Percentiles rank a stretch among this genome's conserved stretches.
Evolutionary conservation across 2,797 vertebrate genomes (phyloP).

Genomic region (Enteromius paludinosus): DNA sequence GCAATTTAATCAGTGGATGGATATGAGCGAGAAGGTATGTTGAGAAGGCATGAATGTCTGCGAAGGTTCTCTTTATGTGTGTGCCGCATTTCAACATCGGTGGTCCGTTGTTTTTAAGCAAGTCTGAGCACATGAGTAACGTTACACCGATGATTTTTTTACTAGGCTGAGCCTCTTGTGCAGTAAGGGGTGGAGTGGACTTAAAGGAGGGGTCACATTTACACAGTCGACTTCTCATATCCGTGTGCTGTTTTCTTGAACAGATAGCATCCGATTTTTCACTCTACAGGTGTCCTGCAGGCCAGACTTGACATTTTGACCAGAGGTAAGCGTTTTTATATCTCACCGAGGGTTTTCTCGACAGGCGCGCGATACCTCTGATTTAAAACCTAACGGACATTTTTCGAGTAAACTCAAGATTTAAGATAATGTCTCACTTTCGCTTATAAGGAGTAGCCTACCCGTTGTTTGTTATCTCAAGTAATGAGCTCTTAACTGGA

Average conservation of each 20-base stretch:
- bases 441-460: no score
- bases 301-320: background rate
- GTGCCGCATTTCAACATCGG: background rate
- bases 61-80: background rate
- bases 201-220: background rate
- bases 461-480: background rate
- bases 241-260: background rate
- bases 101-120: background rate
- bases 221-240: background rate
- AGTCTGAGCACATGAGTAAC: background rate
- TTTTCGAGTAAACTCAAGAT: background rate
- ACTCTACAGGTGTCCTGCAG: background rate
- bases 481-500: conserved; percentile 8
- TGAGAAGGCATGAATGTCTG: background rate
- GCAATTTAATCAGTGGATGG: background rate
- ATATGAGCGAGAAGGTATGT: background rate
- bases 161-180: background rate
- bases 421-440: background rate
- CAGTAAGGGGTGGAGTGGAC: conserved; percentile 22
- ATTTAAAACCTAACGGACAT: background rate
- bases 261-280: background rate
- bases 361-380: background rate
- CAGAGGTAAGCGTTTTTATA: conserved; percentile 1
- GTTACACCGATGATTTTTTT: background rate
- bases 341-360: background rate